Evolutionary conservation across 2,113 vertebrate genomes (phyloP).

Genomic region (Antechinus stuartii): DNA sequence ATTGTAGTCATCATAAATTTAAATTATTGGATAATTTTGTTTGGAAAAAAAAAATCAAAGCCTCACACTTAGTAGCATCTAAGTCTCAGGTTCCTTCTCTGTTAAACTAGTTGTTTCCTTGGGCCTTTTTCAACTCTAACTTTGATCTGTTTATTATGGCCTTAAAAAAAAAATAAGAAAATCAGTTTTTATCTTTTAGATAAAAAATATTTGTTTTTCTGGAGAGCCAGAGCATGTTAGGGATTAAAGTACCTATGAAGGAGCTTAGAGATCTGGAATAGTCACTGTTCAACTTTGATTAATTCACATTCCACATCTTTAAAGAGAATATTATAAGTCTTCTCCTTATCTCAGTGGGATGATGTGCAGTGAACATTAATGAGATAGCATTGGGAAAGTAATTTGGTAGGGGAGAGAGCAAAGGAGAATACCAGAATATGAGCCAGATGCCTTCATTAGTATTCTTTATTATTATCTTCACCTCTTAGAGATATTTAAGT

Average conservation of each 20-base stretch:
- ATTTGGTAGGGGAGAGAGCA: neutral
- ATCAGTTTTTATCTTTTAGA: neutral
- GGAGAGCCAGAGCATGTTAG: neutral
- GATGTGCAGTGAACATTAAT: neutral
- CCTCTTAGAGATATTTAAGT: neutral
- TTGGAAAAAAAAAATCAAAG: neutral
- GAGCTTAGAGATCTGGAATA: neutral
- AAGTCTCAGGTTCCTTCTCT: neutral
- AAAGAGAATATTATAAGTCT: neutral
- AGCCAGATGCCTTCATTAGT: neutral
- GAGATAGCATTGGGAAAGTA: fast-evolving
- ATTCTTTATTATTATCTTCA: neutral
- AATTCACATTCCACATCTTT: neutral
- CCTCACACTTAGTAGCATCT: neutral
- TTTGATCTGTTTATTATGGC: neutral
- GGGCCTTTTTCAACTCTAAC: neutral
- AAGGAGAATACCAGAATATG: neutral
- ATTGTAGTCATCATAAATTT: neutral
- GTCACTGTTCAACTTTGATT: neutral
- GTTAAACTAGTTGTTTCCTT: neutral
- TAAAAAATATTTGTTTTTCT: neutral
- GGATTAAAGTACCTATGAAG: neutral
- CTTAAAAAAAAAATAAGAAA: neutral
- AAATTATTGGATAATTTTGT: neutral
- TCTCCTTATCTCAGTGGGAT: fast-evolving